A percentile compares a stretch with the other conserved stretches of the same genome.
These are phyloP conservation scores for Anniella stebbinsi DNA, from an alignment of 2,797 vertebrate genomes.

Conservation along the genomic window DNA sequence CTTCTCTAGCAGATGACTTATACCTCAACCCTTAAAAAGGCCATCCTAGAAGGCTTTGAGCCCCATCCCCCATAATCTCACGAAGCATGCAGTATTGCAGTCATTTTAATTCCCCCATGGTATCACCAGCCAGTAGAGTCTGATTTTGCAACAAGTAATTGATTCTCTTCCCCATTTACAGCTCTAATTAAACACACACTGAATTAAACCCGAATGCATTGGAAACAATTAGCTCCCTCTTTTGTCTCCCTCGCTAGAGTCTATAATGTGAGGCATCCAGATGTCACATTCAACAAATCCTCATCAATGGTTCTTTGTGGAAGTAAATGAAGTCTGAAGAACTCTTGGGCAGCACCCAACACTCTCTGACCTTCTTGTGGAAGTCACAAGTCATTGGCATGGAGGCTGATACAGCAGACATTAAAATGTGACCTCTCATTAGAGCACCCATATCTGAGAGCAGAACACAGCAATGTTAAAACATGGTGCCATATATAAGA, in stretches of 20 bases:
- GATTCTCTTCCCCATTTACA: conserved; percentile 70
- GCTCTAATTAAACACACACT: conserved; percentile 77
- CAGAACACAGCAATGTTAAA: background rate
- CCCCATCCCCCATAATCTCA: background rate
- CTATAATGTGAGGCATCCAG: conserved; percentile 68
- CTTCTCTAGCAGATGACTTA: background rate
- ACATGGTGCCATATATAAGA: background rate
- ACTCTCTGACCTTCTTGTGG: conserved; percentile 51
- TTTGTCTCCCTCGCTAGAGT: conserved; percentile 76
- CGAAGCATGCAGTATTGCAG: accelerated
- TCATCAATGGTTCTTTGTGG: conserved; percentile 71
- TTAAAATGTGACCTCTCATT: too few species aligned
- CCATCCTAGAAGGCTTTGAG: background rate
- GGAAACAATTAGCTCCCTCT: conserved; percentile 80
- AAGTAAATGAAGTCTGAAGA: conserved; percentile 74
- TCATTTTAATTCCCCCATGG: conserved; percentile 28
- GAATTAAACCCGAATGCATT: conserved; percentile 74
- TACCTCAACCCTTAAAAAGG: background rate
- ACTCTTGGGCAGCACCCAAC: conserved; percentile 57
- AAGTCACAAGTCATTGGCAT: conserved; percentile 11
- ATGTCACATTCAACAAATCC: conserved; percentile 80
- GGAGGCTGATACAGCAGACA: background rate
- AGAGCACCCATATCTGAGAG: background rate
- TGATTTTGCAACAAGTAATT: conserved; percentile 65
- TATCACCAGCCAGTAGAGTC: conserved; percentile 60